A percentile compares a stretch with the other conserved stretches of the same genome.
These are phyloP conservation scores for sheep (Ovis aries) DNA, from an alignment of 2,113 vertebrate species.

Conservation along the genomic window DNA sequence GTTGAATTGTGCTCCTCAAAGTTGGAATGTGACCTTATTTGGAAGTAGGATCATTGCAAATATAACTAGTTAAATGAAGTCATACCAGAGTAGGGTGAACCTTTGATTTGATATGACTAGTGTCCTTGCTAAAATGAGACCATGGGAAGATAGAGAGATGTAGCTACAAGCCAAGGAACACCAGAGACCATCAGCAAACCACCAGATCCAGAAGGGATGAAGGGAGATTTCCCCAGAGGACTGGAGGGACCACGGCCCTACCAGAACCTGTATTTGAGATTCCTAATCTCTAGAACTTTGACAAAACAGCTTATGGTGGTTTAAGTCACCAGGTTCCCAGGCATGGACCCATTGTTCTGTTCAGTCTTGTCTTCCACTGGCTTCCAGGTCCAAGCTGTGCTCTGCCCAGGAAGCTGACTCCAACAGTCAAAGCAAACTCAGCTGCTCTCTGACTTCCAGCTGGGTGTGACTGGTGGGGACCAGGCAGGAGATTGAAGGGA, in stretches of 20 bases:
- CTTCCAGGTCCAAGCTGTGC: not conserved
- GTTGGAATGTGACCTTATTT: not conserved
- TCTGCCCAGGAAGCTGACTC: not conserved
- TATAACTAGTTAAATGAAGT: not conserved
- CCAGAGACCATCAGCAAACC: too few relatives aligned
- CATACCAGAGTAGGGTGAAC: not conserved
- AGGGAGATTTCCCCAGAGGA: accelerated
- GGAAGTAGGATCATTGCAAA: not conserved
- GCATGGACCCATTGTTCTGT: not conserved
- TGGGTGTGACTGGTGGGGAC: not conserved
- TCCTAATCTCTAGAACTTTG: not conserved
- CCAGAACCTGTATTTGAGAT: too few relatives aligned
- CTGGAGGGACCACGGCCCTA: not conserved
- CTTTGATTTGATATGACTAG: not conserved
- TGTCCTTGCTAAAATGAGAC: not conserved
- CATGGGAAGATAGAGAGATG: not conserved
- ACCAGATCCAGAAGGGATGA: too few relatives aligned
- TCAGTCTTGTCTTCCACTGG: not conserved
- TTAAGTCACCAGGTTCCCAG: not conserved
- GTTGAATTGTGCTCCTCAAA: not conserved
- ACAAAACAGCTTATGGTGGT: not conserved
- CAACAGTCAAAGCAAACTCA: not conserved
- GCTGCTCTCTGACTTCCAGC: not conserved
- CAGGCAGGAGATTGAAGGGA: not conserved
- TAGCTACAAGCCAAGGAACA: not conserved